Percentiles rank a stretch among this genome's conserved stretches.
Evolutionary conservation across 2,888 invertebrate genomes (phyloP).

Genomic region (Cenopis cana): DNA sequence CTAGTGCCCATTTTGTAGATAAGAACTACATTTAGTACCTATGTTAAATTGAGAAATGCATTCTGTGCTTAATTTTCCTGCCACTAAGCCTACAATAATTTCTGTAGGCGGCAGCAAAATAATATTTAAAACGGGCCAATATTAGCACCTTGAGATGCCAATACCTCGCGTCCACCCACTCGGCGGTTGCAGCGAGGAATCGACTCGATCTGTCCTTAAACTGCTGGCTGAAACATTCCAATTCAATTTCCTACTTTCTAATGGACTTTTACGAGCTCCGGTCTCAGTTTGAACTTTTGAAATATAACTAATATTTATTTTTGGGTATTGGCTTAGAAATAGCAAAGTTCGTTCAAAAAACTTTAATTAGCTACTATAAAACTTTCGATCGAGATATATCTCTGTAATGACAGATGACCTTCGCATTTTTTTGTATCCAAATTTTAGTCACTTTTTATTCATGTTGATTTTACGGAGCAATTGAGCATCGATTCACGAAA

Average conservation of each 20-base stretch:
- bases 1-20: background rate
- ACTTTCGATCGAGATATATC: background rate
- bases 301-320: background rate
- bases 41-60: background rate
- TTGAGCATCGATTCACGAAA: slow-evolving; percentile 12
- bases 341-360: background rate
- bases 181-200: slow-evolving; percentile 47
- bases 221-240: slow-evolving; percentile 45
- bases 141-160: slow-evolving; percentile 38
- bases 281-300: background rate
- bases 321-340: background rate
- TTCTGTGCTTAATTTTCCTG: background rate
- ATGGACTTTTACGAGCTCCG: slow-evolving; percentile 24
- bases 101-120: slow-evolving; percentile 6
- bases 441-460: background rate
- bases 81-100: slow-evolving; percentile 1
- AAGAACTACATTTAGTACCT: too few relatives aligned
- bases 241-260: slow-evolving; percentile 48
- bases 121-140: slow-evolving; percentile 20
- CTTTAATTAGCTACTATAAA: background rate
- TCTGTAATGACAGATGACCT: background rate
- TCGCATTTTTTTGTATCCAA: background rate
- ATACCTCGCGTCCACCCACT: slow-evolving; percentile 42
- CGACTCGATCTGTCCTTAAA: slow-evolving; percentile 50
- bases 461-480: slow-evolving; percentile 3